Evolutionary conservation across 2,113 vertebrate species (phyloP).

Genomic region (Erythrolamprus reginae): DNA sequence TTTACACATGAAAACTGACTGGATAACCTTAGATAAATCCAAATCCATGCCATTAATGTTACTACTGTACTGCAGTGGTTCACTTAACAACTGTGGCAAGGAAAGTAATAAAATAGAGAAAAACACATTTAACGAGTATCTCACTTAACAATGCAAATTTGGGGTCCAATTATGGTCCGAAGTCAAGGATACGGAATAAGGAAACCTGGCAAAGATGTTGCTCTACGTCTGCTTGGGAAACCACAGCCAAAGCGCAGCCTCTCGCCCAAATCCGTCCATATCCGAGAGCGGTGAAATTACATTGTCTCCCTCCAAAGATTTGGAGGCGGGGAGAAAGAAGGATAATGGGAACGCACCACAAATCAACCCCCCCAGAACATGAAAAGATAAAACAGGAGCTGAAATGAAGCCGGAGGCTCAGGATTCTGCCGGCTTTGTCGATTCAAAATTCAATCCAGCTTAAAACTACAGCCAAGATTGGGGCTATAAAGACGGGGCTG

Average conservation of each 20-base stretch:
- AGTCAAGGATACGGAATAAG: constrained; percentile 13
- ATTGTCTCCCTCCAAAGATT: background rate
- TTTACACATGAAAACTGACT: too few species aligned
- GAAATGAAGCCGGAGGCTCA: background rate
- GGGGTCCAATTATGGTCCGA: too few species aligned
- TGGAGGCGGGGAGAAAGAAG: background rate
- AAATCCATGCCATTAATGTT: too few species aligned
- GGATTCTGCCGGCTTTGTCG: background rate
- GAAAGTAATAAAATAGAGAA: background rate
- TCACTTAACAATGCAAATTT: background rate
- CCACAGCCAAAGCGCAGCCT: constrained; percentile 18
- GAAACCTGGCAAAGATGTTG: constrained; percentile 15
- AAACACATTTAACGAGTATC: too few species aligned
- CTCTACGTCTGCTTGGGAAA: background rate
- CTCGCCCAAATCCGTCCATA: constrained; percentile 41
- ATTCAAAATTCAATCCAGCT: background rate
- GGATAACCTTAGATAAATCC: too few species aligned
- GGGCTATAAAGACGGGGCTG: background rate
- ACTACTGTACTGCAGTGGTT: too few species aligned
- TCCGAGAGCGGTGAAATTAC: constrained; percentile 24
- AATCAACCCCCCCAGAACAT: constrained; percentile 23
- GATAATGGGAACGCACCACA: background rate
- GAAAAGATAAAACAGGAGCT: background rate
- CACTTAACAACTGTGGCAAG: background rate
- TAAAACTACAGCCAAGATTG: background rate